Evolutionary conservation across 2,888 invertebrate species (phyloP).

Genomic region (Drosophila prolongata): DNA sequence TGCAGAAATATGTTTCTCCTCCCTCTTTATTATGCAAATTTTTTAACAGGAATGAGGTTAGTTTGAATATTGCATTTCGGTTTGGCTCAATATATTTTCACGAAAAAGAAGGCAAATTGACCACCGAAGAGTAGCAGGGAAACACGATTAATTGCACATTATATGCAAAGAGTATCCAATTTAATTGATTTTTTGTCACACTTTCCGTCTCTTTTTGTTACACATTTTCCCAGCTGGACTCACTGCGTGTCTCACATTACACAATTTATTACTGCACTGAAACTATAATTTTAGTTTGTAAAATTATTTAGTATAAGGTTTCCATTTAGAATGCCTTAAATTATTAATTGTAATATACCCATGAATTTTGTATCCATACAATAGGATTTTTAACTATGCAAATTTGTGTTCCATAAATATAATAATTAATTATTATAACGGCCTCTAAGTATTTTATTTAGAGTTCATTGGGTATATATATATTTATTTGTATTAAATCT

Average conservation of each 20-base stretch:
- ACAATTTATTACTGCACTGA: conserved; percentile 34
- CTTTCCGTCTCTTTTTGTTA: conserved; percentile 1
- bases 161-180: conserved; percentile 56
- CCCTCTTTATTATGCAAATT: conserved; percentile 4
- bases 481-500: no score
- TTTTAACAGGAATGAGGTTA: not conserved
- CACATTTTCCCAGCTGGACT: conserved; percentile 30
- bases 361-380: no score
- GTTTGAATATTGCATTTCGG: conserved; percentile 50
- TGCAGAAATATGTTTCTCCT: conserved; percentile 35
- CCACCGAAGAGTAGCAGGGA: not conserved
- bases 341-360: no score
- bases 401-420: no score
- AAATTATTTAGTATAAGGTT: no score
- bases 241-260: conserved; percentile 47
- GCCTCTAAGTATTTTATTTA: no score
- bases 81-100: conserved; percentile 30
- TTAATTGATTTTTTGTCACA: conserved; percentile 62
- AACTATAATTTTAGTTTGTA: not conserved
- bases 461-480: no score
- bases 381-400: no score
- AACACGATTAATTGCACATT: conserved; percentile 62
- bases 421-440: no score
- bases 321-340: no score
- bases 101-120: not conserved